A percentile compares a stretch with the other conserved stretches of the same genome.
phyloP scores from a whole-genome alignment of 2,888 invertebrate species.

The Byasa hedistus region DNA sequence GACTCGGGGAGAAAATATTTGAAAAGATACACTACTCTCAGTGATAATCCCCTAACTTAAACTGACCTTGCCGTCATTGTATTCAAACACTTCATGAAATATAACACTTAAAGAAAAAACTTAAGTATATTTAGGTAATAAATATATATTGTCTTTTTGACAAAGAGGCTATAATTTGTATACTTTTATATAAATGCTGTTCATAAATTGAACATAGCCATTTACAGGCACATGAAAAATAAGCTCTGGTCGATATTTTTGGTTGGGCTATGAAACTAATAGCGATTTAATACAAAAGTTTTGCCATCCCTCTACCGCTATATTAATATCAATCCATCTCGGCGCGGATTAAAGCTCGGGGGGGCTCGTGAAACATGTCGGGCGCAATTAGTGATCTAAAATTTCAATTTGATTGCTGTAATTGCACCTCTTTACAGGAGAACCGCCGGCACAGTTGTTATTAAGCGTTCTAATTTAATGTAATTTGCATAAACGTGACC shows the following conservation, averaged over 20 bases:
- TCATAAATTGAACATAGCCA: too few relatives aligned
- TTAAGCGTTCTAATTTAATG: slow-evolving; percentile 79
- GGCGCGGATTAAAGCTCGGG: slow-evolving; percentile 45
- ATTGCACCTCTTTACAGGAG: slow-evolving; percentile 76
- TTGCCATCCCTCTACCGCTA: slow-evolving; percentile 35
- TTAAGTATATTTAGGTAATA: too few relatives aligned
- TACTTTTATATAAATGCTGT: too few relatives aligned
- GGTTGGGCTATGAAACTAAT: slow-evolving; percentile 11
- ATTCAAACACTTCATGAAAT: too few relatives aligned
- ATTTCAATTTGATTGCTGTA: slow-evolving; percentile 79
- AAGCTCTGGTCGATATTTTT: background rate
- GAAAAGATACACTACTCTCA: too few relatives aligned
- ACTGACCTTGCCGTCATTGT: too few relatives aligned
- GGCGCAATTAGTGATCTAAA: slow-evolving; percentile 73
- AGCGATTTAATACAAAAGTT: slow-evolving; percentile 14
- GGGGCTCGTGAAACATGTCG: slow-evolving; percentile 65
- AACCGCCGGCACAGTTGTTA: slow-evolving; percentile 73
- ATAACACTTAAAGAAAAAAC: too few relatives aligned
- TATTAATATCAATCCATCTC: slow-evolving; percentile 46
- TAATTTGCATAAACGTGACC: slow-evolving; percentile 79
- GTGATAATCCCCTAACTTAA: too few relatives aligned
- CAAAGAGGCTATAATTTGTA: too few relatives aligned
- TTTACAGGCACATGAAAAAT: background rate
- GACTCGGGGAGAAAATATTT: too few relatives aligned
- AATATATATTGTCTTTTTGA: too few relatives aligned